Conservation (phyloP, 2,888 invertebrate genomes). For the Drosophila phalerata region DNA sequence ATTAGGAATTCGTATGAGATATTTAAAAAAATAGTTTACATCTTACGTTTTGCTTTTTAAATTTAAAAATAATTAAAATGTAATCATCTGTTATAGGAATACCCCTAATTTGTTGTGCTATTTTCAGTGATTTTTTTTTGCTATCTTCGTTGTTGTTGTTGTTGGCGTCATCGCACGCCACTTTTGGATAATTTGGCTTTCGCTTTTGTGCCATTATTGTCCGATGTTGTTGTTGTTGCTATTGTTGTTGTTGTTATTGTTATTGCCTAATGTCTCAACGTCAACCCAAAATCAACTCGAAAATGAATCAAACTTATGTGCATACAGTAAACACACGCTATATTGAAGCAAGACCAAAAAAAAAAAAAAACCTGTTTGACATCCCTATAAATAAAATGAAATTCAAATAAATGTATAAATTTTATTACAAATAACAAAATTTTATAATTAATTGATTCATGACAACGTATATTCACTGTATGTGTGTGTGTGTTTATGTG, state of each 20-base stretch:
- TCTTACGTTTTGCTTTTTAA: too few relatives aligned
- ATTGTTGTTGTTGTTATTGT: constrained; percentile 12
- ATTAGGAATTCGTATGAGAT: too few relatives aligned
- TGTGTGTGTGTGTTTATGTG: constrained; percentile 15
- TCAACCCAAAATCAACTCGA: constrained; percentile 57
- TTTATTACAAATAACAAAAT: not conserved
- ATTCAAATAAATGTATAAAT: not conserved
- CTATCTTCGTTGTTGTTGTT: constrained; percentile 15
- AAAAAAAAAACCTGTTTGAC: constrained; percentile 8
- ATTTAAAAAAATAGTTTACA: too few relatives aligned
- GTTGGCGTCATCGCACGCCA: constrained; percentile 67
- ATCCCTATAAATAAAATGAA: constrained; percentile 1
- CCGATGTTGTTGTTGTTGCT: constrained; percentile 9
- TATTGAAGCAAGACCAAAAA: constrained; percentile 1
- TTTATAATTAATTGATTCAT: not conserved
- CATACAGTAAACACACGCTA: constrained; percentile 40
- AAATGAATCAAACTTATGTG: constrained; percentile 74
- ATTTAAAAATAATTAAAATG: too few relatives aligned
- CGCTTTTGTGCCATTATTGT: constrained; percentile 74
- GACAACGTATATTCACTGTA: constrained; percentile 14
- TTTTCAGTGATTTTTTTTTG: constrained; percentile 51
- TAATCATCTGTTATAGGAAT: too few relatives aligned
- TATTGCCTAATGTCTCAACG: constrained; percentile 68
- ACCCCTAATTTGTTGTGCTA: constrained; percentile 48
- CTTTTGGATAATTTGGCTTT: constrained; percentile 78